Conservation (phyloP, 2,113 vertebrate species). For the Irena cyanogastra region DNA sequence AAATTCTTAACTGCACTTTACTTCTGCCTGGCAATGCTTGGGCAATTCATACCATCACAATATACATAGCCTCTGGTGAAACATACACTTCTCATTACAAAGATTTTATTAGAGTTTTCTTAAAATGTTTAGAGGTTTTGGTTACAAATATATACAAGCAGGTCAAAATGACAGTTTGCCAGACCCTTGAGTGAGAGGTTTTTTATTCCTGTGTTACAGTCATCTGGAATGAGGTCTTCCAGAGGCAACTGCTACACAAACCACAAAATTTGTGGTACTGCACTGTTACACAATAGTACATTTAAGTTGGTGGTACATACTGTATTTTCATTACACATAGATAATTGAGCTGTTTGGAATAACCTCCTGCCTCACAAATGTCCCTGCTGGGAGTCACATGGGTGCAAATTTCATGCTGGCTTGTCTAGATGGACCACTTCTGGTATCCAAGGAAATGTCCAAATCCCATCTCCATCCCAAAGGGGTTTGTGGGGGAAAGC, state of each 20-base stretch:
- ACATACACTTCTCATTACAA: not conserved
- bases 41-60: not conserved
- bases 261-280: not conserved
- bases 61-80: not conserved
- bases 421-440: not conserved
- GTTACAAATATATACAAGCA: not conserved
- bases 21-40: not conserved
- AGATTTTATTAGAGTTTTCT: not conserved
- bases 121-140: not conserved
- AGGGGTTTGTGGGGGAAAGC: not conserved
- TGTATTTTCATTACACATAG: not conserved
- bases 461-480: not conserved
- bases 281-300: not conserved
- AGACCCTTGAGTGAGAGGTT: not conserved
- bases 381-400: not conserved
- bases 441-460: not conserved
- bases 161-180: not conserved
- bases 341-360: not conserved
- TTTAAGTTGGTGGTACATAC: not conserved
- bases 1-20: not conserved
- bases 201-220: not conserved
- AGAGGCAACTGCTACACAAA: not conserved
- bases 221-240: not conserved
- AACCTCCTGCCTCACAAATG: not conserved
- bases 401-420: not conserved